phyloP scores from a whole-genome alignment of 2,888 invertebrate genomes.

The Frankliniella fusca region DNA sequence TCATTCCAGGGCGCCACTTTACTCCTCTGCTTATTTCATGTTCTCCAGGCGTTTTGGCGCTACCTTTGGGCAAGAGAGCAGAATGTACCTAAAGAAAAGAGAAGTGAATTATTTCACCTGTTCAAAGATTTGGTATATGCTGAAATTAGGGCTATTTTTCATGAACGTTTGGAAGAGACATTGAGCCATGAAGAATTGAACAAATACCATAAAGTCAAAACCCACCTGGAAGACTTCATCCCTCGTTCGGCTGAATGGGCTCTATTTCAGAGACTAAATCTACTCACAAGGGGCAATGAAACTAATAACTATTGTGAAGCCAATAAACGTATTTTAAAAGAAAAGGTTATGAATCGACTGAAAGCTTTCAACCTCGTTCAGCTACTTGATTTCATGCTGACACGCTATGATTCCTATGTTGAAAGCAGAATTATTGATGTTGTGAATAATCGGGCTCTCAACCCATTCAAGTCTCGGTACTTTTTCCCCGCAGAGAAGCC shows the following conservation, averaged over 20 bases:
- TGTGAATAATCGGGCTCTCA: neutral
- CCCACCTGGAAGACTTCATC: neutral
- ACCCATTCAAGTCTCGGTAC: neutral
- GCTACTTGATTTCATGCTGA: neutral
- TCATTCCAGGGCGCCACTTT: neutral
- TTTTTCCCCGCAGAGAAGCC: neutral
- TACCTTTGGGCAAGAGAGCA: neutral
- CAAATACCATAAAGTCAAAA: neutral
- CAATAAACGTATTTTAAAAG: conserved; percentile 39
- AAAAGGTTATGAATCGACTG: conserved; percentile 37
- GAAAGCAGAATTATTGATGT: conserved; percentile 8
- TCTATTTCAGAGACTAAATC: conserved; percentile 35
- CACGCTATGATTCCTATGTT: neutral
- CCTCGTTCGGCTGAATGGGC: conserved; percentile 35
- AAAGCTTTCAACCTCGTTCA: conserved; percentile 38
- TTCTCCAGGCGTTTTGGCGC: neutral
- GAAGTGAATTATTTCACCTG: neutral
- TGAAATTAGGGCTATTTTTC: neutral
- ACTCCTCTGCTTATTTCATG: neutral
- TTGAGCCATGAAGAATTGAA: neutral
- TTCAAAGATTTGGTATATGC: neutral
- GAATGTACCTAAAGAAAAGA: neutral
- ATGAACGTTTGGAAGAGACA: neutral
- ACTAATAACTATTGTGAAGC: conserved; percentile 39
- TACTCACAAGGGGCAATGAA: conserved; percentile 38